Percentiles rank a stretch among this genome's conserved stretches.
These are phyloP conservation scores for Epiblema foenella DNA, from an alignment of 2,888 invertebrate genomes.

Conservation along the genomic window DNA sequence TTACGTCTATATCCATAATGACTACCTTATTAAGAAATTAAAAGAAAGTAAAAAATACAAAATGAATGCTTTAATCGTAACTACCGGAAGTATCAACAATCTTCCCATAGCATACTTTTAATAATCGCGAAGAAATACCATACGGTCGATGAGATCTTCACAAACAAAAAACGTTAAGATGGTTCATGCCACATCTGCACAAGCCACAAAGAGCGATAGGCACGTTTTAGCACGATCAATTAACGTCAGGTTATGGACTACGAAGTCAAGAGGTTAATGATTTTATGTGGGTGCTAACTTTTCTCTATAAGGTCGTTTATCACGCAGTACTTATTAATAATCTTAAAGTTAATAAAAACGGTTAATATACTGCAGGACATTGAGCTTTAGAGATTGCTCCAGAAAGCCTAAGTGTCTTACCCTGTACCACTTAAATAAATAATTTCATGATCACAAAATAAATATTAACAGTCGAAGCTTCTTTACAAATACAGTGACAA, in stretches of 20 bases:
- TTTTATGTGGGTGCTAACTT: constrained; percentile 15
- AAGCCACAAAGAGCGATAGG: neutral
- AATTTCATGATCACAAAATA: too few relatives aligned
- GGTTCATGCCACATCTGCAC: constrained; percentile 9
- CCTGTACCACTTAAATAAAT: too few relatives aligned
- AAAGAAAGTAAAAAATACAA: neutral
- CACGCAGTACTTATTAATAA: neutral
- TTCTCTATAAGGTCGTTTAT: neutral
- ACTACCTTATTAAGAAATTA: neutral
- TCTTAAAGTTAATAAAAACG: neutral
- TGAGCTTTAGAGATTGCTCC: neutral
- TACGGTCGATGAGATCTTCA: constrained; percentile 1
- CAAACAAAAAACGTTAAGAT: constrained; percentile 6
- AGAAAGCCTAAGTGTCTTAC: too few relatives aligned
- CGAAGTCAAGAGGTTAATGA: constrained; percentile 17
- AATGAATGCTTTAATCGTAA: neutral
- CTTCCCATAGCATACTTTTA: constrained; percentile 1
- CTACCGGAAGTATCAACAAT: constrained; percentile 1
- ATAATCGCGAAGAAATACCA: constrained; percentile 7
- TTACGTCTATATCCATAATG: neutral
- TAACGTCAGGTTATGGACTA: constrained; percentile 15
- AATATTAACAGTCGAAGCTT: too few relatives aligned
- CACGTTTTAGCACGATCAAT: constrained; percentile 26
- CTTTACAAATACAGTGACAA: too few relatives aligned
- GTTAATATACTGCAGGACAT: neutral